phyloP scores from a whole-genome alignment of 1,140 invertebrate genomes.

The Dryas iulia region DNA sequence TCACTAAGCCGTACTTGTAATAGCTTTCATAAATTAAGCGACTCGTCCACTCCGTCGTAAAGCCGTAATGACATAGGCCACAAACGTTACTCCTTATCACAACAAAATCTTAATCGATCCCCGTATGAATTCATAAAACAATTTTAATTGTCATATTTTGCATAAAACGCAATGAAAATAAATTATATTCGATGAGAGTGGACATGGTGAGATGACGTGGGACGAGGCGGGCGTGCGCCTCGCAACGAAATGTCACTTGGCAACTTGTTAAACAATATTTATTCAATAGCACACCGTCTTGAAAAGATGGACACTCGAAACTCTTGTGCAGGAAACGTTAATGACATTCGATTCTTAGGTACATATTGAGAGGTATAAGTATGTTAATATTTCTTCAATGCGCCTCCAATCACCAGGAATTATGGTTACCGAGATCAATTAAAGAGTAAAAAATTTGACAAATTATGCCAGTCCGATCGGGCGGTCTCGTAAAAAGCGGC shows the following conservation, averaged over 20 bases:
- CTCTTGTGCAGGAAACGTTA: conserved; percentile 68
- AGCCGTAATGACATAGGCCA: conserved; percentile 52
- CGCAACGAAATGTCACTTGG: conserved; percentile 71
- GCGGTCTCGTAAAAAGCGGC: conserved; percentile 57
- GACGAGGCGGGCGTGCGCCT: conserved; percentile 43
- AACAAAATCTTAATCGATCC: conserved; percentile 68
- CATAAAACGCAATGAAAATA: conserved; percentile 62
- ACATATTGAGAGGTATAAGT: conserved; percentile 38
- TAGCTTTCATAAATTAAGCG: conserved; percentile 39
- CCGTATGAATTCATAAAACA: conserved; percentile 62
- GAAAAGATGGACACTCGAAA: conserved; percentile 65
- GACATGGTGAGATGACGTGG: conserved; percentile 49
- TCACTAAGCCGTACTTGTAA: not conserved
- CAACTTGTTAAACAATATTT: conserved; percentile 74
- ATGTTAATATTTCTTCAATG: conserved; percentile 54
- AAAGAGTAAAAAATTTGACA: conserved; percentile 64
- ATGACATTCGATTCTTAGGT: conserved; percentile 69
- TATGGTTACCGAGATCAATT: conserved; percentile 49
- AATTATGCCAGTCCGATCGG: conserved; percentile 55
- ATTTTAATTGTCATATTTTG: conserved; percentile 67
- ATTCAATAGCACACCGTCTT: conserved; percentile 67
- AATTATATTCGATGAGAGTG: conserved; percentile 52
- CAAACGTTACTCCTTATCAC: conserved; percentile 59
- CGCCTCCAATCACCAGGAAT: conserved; percentile 29
- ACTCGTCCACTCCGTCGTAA: conserved; percentile 37